Evolutionary conservation across 2,888 invertebrate genomes (phyloP).

Genomic region (Geotrupes spiniger): DNA sequence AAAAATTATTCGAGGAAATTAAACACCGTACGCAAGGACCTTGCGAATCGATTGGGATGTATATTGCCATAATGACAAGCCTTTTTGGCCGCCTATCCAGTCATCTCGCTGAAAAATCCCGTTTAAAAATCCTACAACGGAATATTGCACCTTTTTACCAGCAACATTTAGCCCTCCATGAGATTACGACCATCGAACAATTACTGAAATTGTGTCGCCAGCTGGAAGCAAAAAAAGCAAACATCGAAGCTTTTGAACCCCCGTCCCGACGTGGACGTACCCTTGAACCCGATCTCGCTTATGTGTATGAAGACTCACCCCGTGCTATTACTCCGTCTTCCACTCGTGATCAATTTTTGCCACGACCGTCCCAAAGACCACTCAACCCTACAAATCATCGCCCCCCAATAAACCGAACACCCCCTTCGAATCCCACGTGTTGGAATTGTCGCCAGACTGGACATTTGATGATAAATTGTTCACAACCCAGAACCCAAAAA

Average conservation of each 20-base stretch:
- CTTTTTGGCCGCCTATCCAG: slow-evolving; percentile 12
- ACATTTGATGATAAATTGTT: too few species aligned
- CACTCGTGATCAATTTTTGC: too few species aligned
- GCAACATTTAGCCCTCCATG: slow-evolving; percentile 15
- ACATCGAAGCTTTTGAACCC: background rate
- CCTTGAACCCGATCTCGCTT: slow-evolving; percentile 11
- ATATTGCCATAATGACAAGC: slow-evolving; percentile 14
- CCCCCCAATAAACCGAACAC: too few species aligned
- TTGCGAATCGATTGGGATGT: slow-evolving; percentile 2
- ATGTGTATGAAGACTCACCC: too few species aligned
- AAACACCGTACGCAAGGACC: slow-evolving; percentile 1
- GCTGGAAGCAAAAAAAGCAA: background rate
- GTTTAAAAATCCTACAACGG: slow-evolving; percentile 16
- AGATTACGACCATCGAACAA: slow-evolving; percentile 3
- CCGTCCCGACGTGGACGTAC: background rate
- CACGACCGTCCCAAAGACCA: too few species aligned
- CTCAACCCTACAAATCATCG: too few species aligned
- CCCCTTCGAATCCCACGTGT: background rate
- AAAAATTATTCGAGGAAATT: background rate
- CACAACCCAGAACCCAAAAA: background rate
- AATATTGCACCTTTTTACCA: slow-evolving; percentile 21
- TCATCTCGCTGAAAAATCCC: slow-evolving; percentile 6
- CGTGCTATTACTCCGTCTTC: too few species aligned
- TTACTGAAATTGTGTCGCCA: background rate
- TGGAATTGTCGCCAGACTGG: background rate